phyloP scores from a whole-genome alignment of 2,888 invertebrate genomes.

The Cynaeus angustus region DNA sequence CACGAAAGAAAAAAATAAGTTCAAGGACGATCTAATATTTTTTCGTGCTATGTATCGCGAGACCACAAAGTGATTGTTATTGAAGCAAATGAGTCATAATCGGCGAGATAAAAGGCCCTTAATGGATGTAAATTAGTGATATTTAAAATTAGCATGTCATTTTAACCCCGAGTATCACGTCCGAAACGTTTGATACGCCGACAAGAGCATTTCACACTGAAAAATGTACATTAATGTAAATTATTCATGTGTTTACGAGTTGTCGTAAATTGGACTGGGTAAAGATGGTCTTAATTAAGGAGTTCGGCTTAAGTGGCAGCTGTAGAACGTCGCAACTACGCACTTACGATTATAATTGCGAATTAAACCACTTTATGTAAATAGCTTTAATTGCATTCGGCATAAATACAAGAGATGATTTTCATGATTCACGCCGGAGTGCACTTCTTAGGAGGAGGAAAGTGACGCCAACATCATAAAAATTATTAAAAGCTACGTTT shows the following conservation, averaged over 20 bases:
- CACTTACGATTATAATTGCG: constrained; percentile 62
- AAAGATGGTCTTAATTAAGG: constrained; percentile 59
- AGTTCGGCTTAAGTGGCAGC: constrained; percentile 61
- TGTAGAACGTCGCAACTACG: constrained; percentile 61
- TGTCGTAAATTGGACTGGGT: constrained; percentile 59
- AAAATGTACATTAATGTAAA: constrained; percentile 59
- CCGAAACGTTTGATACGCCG: constrained; percentile 59
- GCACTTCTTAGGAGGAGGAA: not conserved
- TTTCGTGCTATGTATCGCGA: constrained; percentile 29
- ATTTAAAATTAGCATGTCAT: constrained; percentile 71
- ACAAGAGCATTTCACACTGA: constrained; percentile 57
- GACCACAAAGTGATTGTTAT: constrained; percentile 49
- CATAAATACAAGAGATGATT: constrained; percentile 59
- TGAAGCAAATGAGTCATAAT: constrained; percentile 56
- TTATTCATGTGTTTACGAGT: constrained; percentile 61
- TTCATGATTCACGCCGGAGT: constrained; percentile 29
- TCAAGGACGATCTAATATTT: constrained; percentile 45
- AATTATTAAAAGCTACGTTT: not conserved
- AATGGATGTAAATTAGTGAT: constrained; percentile 70
- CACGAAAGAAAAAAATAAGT: constrained; percentile 32
- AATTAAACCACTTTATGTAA: constrained; percentile 66
- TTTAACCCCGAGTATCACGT: constrained; percentile 62
- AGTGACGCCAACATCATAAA: not conserved
- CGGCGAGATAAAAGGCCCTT: constrained; percentile 67
- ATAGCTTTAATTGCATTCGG: constrained; percentile 64